Conservation (phyloP, 2,888 invertebrate species). For the Calephelis perditalis region DNA sequence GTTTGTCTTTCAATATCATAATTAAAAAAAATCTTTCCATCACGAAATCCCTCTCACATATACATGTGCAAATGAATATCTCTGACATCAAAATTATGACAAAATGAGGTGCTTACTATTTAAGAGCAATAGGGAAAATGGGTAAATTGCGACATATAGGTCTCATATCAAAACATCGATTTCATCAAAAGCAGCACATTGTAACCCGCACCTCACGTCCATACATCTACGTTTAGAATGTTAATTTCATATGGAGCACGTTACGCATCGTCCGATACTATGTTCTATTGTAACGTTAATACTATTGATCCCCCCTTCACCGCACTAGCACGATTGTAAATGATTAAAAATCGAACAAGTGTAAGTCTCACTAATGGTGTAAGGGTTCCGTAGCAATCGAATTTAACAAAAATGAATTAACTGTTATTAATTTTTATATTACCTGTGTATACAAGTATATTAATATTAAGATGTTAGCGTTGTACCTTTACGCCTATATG, state of each 20-base stretch:
- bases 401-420: too few relatives aligned
- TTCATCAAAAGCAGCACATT: slow-evolving; percentile 34
- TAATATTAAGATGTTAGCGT: too few relatives aligned
- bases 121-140: slow-evolving; percentile 27
- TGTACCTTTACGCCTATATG: too few relatives aligned
- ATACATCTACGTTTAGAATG: slow-evolving; percentile 61
- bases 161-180: slow-evolving; percentile 39
- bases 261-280: slow-evolving; percentile 41
- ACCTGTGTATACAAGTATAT: too few relatives aligned
- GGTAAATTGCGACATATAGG: slow-evolving; percentile 36
- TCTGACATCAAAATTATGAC: slow-evolving; percentile 21
- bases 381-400: too few relatives aligned
- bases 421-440: too few relatives aligned
- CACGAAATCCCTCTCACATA: too few relatives aligned
- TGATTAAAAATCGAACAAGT: too few relatives aligned
- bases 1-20: too few relatives aligned
- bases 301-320: slow-evolving; percentile 43
- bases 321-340: slow-evolving; percentile 30
- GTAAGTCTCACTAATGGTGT: too few relatives aligned
- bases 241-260: slow-evolving; percentile 49
- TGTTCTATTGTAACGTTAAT: slow-evolving; percentile 25
- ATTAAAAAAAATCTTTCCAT: too few relatives aligned
- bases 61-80: neutral
- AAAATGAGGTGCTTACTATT: slow-evolving; percentile 32
- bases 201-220: slow-evolving; percentile 65